Evolutionary conservation across 1,140 invertebrate genomes (phyloP), one percentile per base, ranked within the genome.

Genomic region (Phymorhynchus buccinoides): DNA sequence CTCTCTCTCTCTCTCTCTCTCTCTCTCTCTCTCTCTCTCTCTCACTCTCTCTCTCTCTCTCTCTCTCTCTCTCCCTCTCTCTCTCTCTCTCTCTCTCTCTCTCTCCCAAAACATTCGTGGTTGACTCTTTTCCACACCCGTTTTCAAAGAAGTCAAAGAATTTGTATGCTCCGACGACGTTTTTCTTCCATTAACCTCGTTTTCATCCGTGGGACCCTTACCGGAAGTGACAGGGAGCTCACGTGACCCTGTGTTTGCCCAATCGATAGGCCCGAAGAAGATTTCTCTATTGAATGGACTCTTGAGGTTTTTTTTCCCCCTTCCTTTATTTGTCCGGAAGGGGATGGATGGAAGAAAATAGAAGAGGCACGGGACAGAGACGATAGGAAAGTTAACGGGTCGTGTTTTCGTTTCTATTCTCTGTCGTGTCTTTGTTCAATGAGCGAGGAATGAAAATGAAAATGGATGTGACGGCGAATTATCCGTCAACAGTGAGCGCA

Each of bases 121-220:
- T 41, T 75, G 7, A 39, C n/a, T n/a, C n/a, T 75, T 30, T 75
- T 41, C 32, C 71, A 75, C 71, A 41, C 71, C 41, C 35, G 71
- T 22, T 75, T 75, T 75, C 71, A 39, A 75, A 75, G 71, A 73
- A 41, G 37, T 41, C 35, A 41, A 48, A 79, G 44, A 79, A 48
- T 48, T 6, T 44, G 77, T 52, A 41, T 48, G 77, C 77, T 41
- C 44, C 30, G 42, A 44, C 44, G n/a, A 52, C 77, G 77, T 79
- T 79, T 79, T 79, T 79, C 77, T 79, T 79, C 77, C 41, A 79
- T 79, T 79, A 79, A 79, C 77, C 77, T 79, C 77, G 44, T 48
- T 52, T 79, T 79, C 44, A 52, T 2, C 71, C 30, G 42, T 44
- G 32, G 16, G 77, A n/a, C 44, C 22, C 42, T 30, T 48, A 9